Conservation (phyloP, 2,113 vertebrate species). For the Protobothrops flavoviridis region DNA sequence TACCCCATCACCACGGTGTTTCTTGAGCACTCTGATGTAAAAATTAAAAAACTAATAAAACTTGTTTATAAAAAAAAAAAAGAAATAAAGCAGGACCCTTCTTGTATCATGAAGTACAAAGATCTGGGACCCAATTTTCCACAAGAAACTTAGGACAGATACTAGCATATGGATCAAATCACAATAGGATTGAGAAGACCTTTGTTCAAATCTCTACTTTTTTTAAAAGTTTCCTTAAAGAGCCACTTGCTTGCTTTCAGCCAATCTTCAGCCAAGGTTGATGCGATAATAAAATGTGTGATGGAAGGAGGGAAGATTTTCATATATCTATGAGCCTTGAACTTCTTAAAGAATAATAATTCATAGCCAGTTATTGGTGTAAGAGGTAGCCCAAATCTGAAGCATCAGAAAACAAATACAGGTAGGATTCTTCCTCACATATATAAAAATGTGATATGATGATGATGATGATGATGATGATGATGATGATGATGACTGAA, state of each 20-base stretch:
- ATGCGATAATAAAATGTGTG: neutral
- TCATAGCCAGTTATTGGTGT: neutral
- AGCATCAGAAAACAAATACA: neutral
- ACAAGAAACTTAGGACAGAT: neutral
- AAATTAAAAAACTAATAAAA: too few relatives aligned
- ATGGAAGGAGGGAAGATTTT: neutral
- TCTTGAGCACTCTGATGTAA: too few relatives aligned
- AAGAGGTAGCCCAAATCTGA: neutral
- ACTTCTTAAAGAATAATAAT: neutral
- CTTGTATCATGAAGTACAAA: neutral
- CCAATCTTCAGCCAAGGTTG: neutral
- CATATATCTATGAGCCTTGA: neutral
- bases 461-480: neutral
- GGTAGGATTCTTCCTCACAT: neutral
- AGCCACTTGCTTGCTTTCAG: neutral
- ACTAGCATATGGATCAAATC: neutral
- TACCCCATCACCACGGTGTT: too few relatives aligned
- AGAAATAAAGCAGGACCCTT: neutral
- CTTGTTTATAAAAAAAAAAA: too few relatives aligned
- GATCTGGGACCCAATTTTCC: neutral
- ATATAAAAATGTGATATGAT: neutral
- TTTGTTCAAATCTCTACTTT: neutral
- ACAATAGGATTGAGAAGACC: neutral
- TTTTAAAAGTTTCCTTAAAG: neutral
- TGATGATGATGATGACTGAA: neutral